Evolutionary conservation across 2,888 invertebrate species (phyloP).

Genomic region (Hirtodrosophila cameraria): DNA sequence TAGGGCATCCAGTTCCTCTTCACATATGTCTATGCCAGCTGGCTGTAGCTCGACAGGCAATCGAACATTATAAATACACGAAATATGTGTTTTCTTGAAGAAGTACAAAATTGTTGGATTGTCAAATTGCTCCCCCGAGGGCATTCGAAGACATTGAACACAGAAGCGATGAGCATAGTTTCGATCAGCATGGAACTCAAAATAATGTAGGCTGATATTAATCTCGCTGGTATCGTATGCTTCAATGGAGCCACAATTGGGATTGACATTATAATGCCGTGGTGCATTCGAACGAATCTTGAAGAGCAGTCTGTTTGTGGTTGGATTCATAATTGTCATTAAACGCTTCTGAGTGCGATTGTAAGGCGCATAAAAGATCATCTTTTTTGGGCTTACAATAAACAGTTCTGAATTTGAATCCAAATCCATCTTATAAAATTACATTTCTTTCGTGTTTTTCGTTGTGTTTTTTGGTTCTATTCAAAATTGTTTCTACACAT

Average conservation of each 20-base stretch:
- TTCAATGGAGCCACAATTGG: slow-evolving; percentile 38
- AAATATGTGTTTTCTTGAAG: slow-evolving; percentile 19
- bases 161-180: slow-evolving; percentile 34
- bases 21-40: neutral
- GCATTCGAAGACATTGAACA: slow-evolving; percentile 18
- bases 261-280: slow-evolving; percentile 32
- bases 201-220: slow-evolving; percentile 15
- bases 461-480: too few species aligned
- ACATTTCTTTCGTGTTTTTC: too few species aligned
- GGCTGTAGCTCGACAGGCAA: slow-evolving; percentile 25
- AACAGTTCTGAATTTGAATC: slow-evolving; percentile 12
- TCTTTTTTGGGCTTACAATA: slow-evolving; percentile 36
- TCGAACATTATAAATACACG: neutral
- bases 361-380: slow-evolving; percentile 61
- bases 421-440: slow-evolving; percentile 1
- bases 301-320: slow-evolving; percentile 21
- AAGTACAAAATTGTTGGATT: neutral
- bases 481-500: neutral
- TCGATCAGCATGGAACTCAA: slow-evolving; percentile 11
- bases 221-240: slow-evolving; percentile 46
- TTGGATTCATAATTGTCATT: slow-evolving; percentile 53
- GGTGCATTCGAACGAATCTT: slow-evolving; percentile 51
- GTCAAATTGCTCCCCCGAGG: rapidly evolving
- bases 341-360: slow-evolving; percentile 38
- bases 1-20: neutral